Base-by-base conservation (phyloP, 2,113 vertebrate genomes). In the Butorides virescens region DNA sequence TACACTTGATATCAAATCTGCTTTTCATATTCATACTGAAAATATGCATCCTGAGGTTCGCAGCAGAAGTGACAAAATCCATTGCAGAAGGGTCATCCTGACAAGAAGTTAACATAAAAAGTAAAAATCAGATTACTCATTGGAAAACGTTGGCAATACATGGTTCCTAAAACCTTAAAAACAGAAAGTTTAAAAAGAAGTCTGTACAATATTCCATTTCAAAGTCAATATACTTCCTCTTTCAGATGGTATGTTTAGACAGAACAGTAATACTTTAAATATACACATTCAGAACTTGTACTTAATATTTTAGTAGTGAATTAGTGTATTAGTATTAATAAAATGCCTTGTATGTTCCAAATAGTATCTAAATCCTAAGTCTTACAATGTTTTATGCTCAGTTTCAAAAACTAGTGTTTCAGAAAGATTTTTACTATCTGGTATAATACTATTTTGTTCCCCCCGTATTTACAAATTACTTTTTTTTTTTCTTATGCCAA, bases 1-100 rank as follows among this genome's bases (percentile, higher is more conserved):
- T 98, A 99, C 99, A 99, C 95, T 99, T 99, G 42, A 99, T 99
- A 94, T 99, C 99, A 92, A 99, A 99, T 97, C 98, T 99, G 97
- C 99, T 99, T 97, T 99, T 99, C 99, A 99, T 99, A 96, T 98
- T 99, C 99, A 99, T 99, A 97, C 99, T 99, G 97, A 99, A 99
- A 98, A 99, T 99, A 93, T 99, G 98, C 99, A 99, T 99, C 72
- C 99, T 98, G 67, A 99, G 98, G 97, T 99, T 99, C 18, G 99
- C 98, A 52, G 99, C 99, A 49, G 99, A 98, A 3, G 99, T 99
- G 76, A 99, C 99, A 85, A 99, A 99, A 98, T 99, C 99, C 99
- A 99, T 99, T 26, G 99, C 99, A 68, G 99, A 98, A 68, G 99
- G 98, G 46, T 99, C 99, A 56, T 99, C 99, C 99, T 99, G 97